A percentile compares a stretch with the other conserved stretches of the same genome.
Evolutionary conservation across 92 coral and sea anemone species (phyloP).

Genomic region (Micromussa lordhowensis): DNA sequence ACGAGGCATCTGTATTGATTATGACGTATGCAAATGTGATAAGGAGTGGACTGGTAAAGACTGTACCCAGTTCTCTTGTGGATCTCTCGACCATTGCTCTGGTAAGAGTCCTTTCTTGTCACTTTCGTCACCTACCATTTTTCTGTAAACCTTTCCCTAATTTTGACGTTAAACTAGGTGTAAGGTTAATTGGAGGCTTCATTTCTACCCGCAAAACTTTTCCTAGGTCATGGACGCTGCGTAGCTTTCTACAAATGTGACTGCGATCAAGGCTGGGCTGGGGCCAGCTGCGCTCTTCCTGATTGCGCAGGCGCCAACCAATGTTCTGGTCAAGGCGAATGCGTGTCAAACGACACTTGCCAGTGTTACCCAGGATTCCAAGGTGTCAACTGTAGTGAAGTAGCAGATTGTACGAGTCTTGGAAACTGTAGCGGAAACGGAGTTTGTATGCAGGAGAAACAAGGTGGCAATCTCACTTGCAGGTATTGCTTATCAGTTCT

Average conservation of each 20-base stretch:
- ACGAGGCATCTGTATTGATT: slow-evolving; percentile 75
- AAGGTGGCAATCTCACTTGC: slow-evolving; percentile 47
- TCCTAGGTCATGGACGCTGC: slow-evolving; percentile 66
- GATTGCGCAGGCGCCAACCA: slow-evolving; percentile 66
- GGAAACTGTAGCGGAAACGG: slow-evolving; percentile 70
- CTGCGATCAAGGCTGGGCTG: slow-evolving; percentile 73
- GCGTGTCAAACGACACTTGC: slow-evolving; percentile 64
- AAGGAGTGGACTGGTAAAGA: slow-evolving; percentile 75
- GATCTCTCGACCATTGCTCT: slow-evolving; percentile 71
- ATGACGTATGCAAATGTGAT: slow-evolving; percentile 76
- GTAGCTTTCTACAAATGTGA: slow-evolving; percentile 62
- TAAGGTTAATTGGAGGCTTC: too few relatives aligned
- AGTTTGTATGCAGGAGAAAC: slow-evolving; percentile 47
- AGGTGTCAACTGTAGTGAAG: slow-evolving; percentile 54
- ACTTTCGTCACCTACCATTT: too few relatives aligned
- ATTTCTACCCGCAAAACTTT: background rate
- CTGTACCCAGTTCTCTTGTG: slow-evolving; percentile 73
- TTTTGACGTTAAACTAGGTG: too few relatives aligned
- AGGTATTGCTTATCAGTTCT: slow-evolving; percentile 33
- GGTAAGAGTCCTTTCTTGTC: slow-evolving; percentile 33
- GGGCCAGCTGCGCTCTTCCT: slow-evolving; percentile 68
- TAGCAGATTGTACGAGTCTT: slow-evolving; percentile 55
- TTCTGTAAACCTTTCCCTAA: too few relatives aligned
- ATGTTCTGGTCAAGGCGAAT: slow-evolving; percentile 71
- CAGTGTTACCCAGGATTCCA: slow-evolving; percentile 74